Evolutionary conservation across 2,113 vertebrate genomes (phyloP), one percentile per base, ranked within the genome.

Genomic region (Notiomystis cincta): DNA sequence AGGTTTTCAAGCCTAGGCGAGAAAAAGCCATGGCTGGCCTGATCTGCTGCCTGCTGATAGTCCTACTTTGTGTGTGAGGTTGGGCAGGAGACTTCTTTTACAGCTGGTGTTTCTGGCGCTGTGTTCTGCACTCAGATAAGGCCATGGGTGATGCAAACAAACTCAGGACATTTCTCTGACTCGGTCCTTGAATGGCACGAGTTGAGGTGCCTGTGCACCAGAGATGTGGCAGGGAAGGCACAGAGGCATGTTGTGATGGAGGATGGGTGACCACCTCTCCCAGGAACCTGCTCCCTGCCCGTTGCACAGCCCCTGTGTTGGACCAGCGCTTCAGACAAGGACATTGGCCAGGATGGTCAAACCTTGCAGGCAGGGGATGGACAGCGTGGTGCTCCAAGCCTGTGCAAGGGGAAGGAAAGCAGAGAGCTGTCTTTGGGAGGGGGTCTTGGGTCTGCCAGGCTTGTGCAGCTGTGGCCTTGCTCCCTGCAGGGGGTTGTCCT

Each of bases 311-410:
- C 11, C 20, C 35, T 8, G 1, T 64, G 22, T 16, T 37, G 70
- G 38, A 76, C 27, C 53, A 38, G 33, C 33, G 37, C 50, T 85
- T 90, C 76, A 37, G 58, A 48, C 11, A 40, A 51, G 38, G 53
- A 20, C 3, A 0, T 15, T 31, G 67, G 61, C 21, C 27, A 48
- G 40, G 71, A 31, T 4, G 8, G 40, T 14, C 4, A 7, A 48
- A 79, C 18, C 13, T 77, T 7, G 5, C 48, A 77, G 45, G 27
- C 44, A 69, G 45, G 24, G 24, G 6, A 51, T 2, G 4, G 69
- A 53, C 5, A 38, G 4, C 0, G 0, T 44, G 40, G 25, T 79
- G 12, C 33, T 93, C 38, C 2, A 6, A 70, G 60, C 50, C 24
- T 44, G 22, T 60, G 15, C 53, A 31, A 69, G n/a, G 19, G 9